Base-by-base conservation (phyloP, 2,888 invertebrate species). In the Macrophya annulata region DNA sequence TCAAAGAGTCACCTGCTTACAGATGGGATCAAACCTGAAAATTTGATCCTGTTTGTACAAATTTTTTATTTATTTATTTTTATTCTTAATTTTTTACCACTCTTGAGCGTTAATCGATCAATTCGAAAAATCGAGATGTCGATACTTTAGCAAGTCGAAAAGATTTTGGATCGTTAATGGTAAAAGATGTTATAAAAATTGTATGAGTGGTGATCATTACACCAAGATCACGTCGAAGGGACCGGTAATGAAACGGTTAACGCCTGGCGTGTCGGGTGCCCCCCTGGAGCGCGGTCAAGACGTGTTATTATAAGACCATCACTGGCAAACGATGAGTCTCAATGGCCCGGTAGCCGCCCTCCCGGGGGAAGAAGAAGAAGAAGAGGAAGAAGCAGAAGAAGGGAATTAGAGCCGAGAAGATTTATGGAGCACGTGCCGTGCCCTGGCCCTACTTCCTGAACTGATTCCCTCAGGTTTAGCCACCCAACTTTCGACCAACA, bases 211-310 rank as follows among this genome's bases (percentile, higher is more conserved):
- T 40, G 81, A 43, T 90, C 89, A 89, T 89, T 90, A 90, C 88
- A 89, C 88, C 90, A 90, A 91, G 90, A 89, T 90, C 89, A 90
- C 89, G 89, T 90, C 90, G 90, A 43, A 31, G 51, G 51, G 77
- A 77, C 31, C 77, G 55, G 77, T 81, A 85, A 81, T 72, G 85
- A 71, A 72, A 83, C 65, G 77, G 77, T 79, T 72, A 68, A 51
- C 65, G 59, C 85, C 77, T 59, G 65, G 55, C 55, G 83, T 55
- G 74, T 45, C 48, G 82, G 81, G 51, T 51, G 83, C 83, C 83
- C 83, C 83, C 83, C 31, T 31, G 83, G 68, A 71, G 83, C 83
- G 65, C 71, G 83, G 83, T 83, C 83, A 83, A 83, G 71, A 65
- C 68, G 83, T 83, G 83, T 83, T 83, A 83, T 83, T 83, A 83